These are phyloP conservation scores for Oreohelix idahoensis DNA, from an alignment of 1,140 invertebrate genomes.

Conservation along the genomic window DNA sequence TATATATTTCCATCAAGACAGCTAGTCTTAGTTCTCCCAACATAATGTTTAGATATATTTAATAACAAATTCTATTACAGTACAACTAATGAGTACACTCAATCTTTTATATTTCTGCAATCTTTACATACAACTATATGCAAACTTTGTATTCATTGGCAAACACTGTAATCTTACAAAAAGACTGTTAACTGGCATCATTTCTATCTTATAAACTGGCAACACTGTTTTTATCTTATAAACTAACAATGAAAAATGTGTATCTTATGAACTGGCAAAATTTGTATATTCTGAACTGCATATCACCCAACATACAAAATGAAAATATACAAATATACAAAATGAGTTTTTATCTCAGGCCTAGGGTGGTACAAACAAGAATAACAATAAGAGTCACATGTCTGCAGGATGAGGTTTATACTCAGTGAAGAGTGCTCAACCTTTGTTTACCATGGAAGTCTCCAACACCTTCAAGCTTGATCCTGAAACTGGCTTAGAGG, in stretches of 20 bases:
- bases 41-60: no score
- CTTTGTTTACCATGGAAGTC: not conserved
- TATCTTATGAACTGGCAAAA: not conserved
- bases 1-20: no score
- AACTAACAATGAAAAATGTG: not conserved
- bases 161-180: no score
- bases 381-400: not conserved
- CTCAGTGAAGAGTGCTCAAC: not conserved
- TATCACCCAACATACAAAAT: not conserved
- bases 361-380: not conserved
- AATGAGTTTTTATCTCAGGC: not conserved
- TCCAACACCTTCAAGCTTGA: not conserved
- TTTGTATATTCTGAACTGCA: not conserved
- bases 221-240: not conserved
- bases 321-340: not conserved
- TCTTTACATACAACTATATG: no score
- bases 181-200: no score
- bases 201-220: not conserved
- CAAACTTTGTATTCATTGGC: no score
- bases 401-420: conserved; percentile 1
- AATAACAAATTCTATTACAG: no score
- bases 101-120: no score
- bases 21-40: no score
- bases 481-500: not conserved
- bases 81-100: no score